A percentile compares a stretch with the other conserved stretches of the same genome.
Evolutionary conservation across 2,113 vertebrate species (phyloP).

Genomic region (Loxodonta africana): DNA sequence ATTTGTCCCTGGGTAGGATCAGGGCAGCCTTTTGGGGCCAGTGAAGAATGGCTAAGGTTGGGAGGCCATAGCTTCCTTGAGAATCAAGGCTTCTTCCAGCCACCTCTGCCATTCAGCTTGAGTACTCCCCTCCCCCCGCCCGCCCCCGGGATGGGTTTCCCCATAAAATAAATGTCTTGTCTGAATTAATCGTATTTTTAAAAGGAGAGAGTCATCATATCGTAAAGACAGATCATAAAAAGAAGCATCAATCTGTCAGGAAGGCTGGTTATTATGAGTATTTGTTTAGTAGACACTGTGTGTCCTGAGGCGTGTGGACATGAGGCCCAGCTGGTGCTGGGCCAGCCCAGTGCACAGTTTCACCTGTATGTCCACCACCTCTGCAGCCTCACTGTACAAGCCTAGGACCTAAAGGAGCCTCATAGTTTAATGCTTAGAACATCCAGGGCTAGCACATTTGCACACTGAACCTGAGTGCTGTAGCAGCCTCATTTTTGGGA

Average conservation of each 20-base stretch:
- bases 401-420: background rate
- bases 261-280: background rate
- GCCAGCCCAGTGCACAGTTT: no score
- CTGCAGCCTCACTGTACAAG: background rate
- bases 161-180: slow-evolving; percentile 69
- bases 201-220: slow-evolving; percentile 66
- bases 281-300: background rate
- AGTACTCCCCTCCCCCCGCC: background rate
- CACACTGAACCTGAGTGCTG: background rate
- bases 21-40: background rate
- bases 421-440: background rate
- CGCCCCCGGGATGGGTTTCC: slow-evolving; percentile 29
- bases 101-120: background rate
- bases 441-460: background rate
- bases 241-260: slow-evolving; percentile 48
- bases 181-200: slow-evolving; percentile 76
- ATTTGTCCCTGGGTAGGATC: background rate
- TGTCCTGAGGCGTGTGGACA: accelerated
- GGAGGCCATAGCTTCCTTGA: background rate
- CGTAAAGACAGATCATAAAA: slow-evolving; percentile 71
- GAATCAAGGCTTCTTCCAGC: background rate
- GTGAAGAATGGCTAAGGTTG: no score
- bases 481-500: background rate
- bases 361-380: accelerated
- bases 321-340: background rate